Percentiles rank a stretch among this genome's conserved stretches.
Conservation (phyloP, 1,140 invertebrate genomes). For the Calephelis virginiensis region DNA sequence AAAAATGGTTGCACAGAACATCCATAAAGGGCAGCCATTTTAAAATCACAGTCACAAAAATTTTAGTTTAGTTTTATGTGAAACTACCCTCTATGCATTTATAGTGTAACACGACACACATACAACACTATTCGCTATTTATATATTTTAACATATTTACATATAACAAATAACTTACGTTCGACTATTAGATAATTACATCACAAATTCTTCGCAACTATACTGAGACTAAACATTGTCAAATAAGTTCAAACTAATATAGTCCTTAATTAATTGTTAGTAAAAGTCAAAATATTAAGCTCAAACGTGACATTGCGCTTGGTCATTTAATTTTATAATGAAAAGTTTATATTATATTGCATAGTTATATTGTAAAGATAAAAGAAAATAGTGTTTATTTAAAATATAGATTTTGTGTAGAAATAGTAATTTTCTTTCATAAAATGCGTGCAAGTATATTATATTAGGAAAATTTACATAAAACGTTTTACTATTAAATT, state of each 20-base stretch:
- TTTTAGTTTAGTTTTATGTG: neutral
- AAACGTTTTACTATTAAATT: neutral
- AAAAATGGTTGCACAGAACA: too few species aligned
- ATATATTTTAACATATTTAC: constrained; percentile 33
- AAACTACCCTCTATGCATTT: constrained; percentile 5
- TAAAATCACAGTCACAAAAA: too few species aligned
- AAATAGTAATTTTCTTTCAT: constrained; percentile 20
- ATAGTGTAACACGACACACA: constrained; percentile 11
- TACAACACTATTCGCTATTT: constrained; percentile 11
- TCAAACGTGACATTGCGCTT: constrained; percentile 27
- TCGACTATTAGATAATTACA: constrained; percentile 19
- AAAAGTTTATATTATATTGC: constrained; percentile 10
- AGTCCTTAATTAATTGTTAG: constrained; percentile 20
- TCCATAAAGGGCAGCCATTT: too few species aligned
- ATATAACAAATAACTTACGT: constrained; percentile 24
- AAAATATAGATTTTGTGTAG: constrained; percentile 21
- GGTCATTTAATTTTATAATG: constrained; percentile 16
- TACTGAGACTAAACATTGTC: constrained; percentile 12
- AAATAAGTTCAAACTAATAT: constrained; percentile 16
- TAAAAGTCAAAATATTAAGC: constrained; percentile 30
- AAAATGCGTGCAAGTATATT: constrained; percentile 18
- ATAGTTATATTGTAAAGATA: constrained; percentile 31
- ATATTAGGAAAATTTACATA: constrained; percentile 9
- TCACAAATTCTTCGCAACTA: constrained; percentile 12
- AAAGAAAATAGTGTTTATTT: constrained; percentile 28